Base-by-base conservation (phyloP, 1,140 invertebrate species). In the Stegodyphus mimosarum region DNA sequence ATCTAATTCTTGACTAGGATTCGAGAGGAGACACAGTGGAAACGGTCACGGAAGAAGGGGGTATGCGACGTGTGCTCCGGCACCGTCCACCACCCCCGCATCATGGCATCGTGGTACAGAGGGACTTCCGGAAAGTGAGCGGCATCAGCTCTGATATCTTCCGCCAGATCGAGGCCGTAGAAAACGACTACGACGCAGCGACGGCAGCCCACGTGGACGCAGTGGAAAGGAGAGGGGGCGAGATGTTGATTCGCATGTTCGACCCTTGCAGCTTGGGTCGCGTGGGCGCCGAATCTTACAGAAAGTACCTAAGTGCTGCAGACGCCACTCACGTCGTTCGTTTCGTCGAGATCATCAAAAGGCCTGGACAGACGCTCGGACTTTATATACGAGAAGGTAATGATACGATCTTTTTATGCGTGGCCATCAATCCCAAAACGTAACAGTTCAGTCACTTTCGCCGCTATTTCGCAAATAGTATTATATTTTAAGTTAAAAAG, bases 301-400 rank as follows among this genome's bases (percentile, higher is more conserved):
- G 79, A 49, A 86, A 83, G 55, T 87, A 88, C 71, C 71, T 88
- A 60, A 67, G 69, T 13, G 78, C 87, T 9, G 87, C 87, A n/a
- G 88, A 88, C 48, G 76, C 72, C 64, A 63, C 83, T 9, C 76
- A 86, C 73, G 88, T 94, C 88, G 95, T 98, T 71, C 95, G 98
- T 91, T 95, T 99, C 89, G 97, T 99, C 87, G 98, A 99, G 92
- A 99, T 99, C 89, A 97, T 99, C 86, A 99, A 99, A 91, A 93
- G 98, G 88, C 98, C 98, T 3, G 98, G 98, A 48, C 98, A 99
- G 92, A 99, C 98, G 7, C 92, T 99, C 74, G 98, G 98, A 66
- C 93, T 99, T 78, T 99, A 99, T 90, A 99, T 99, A 89, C 93
- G 98, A 51, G 97, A 99, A 91, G 97, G 81, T 84, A 60, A 74